Percentiles rank a stretch among this genome's conserved stretches.
Conservation (phyloP, 2,113 vertebrate genomes). For the human region DNA sequence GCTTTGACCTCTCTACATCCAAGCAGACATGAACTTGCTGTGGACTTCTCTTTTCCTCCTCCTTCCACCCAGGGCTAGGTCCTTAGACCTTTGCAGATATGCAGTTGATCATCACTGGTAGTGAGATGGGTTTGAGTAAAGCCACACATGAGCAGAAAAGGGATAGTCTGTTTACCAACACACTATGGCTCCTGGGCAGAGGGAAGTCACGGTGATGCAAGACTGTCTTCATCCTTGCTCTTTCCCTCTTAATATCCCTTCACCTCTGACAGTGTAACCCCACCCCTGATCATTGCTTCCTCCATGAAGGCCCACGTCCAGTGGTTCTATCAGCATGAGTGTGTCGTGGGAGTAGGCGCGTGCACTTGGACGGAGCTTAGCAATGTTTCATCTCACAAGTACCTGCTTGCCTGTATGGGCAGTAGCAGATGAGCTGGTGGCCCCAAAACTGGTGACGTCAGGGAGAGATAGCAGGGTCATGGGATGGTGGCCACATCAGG, state of each 20-base stretch:
- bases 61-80: not conserved
- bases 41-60: not conserved
- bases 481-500: not conserved
- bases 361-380: not conserved
- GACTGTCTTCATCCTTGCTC: not conserved
- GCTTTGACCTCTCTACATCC: constrained; percentile 36
- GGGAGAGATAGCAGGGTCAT: not conserved
- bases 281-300: rapidly evolving
- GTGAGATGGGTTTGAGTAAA: not conserved
- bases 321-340: not conserved
- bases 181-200: not conserved
- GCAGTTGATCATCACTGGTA: not conserved
- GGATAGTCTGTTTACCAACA: not conserved
- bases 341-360: rapidly evolving
- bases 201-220: rapidly evolving
- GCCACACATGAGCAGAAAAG: no score
- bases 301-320: rapidly evolving
- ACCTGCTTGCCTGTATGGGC: not conserved
- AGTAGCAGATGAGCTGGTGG: not conserved
- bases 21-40: not conserved
- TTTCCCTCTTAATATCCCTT: not conserved
- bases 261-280: not conserved
- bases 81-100: not conserved
- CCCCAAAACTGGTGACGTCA: not conserved
- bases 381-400: not conserved